A percentile compares a stretch with the other conserved stretches of the same genome.
phyloP scores from a whole-genome alignment of 92 coral and sea anemone genomes.

The Paramuricea clavata region DNA sequence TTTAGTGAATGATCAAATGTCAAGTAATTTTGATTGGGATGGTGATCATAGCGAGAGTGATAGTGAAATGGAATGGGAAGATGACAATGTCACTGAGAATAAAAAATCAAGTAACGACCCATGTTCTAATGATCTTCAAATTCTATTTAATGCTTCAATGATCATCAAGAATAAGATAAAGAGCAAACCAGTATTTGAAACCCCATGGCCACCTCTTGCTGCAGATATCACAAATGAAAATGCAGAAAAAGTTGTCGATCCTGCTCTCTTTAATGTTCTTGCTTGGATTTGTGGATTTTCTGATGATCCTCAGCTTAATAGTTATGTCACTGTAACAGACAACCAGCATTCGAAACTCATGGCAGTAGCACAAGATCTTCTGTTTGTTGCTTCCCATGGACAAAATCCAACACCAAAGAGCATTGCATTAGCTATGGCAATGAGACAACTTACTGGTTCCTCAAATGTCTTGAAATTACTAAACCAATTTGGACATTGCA shows the following conservation, averaged over 20 bases:
- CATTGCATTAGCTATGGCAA: constrained; percentile 3
- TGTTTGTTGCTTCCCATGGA: not conserved
- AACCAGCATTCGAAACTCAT: not conserved
- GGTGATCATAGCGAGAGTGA: not conserved
- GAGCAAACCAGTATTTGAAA: too few relatives aligned
- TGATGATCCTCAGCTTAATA: not conserved
- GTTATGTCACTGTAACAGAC: not conserved
- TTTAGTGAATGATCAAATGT: too few relatives aligned
- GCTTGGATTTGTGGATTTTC: constrained; percentile 12
- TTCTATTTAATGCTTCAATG: not conserved
- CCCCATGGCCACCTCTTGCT: too few relatives aligned
- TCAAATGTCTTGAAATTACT: not conserved
- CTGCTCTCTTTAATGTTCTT: not conserved
- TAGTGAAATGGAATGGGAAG: constrained; percentile 3
- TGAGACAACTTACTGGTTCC: not conserved
- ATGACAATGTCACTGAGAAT: too few relatives aligned
- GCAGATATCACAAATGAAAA: too few relatives aligned
- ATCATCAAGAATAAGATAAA: too few relatives aligned
- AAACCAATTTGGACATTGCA: constrained; percentile 6
- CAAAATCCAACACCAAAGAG: constrained; percentile 9
- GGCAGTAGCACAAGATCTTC: not conserved
- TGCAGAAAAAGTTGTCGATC: not conserved
- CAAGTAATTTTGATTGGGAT: not conserved
- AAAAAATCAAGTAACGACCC: not conserved
- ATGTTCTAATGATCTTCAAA: not conserved